Base-by-base conservation (phyloP, 1,140 invertebrate species). In the Bradysia coprophila region DNA sequence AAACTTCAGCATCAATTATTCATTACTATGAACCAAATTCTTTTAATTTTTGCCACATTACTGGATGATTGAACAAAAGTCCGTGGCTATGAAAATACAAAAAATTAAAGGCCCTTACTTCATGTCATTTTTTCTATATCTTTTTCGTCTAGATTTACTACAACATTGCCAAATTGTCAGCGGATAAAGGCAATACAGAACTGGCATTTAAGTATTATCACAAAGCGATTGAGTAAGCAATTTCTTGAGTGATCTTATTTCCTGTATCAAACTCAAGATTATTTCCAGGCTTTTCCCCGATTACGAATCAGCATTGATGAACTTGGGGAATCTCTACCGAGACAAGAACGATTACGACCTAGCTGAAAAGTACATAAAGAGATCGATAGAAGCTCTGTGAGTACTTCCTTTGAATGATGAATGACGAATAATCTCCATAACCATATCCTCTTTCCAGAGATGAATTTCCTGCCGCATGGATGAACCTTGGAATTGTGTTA, bases 241-340 rank as follows among this genome's bases (percentile, higher is more conserved):
- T 21, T 15, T 36, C 15, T 10, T 4, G 4, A 22, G 15, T 37
- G 15, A 16, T 33, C n/a, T n/a, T n/a, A n/a, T n/a, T n/a, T n/a
- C n/a, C n/a, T n/a, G n/a, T n/a, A n/a, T n/a, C n/a, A n/a, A n/a
- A n/a, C n/a, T n/a, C n/a, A n/a, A n/a, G n/a, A n/a, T n/a, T n/a
- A n/a, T 45, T 60, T 59, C 47, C 51, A 81, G 79, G 46, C 62
- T 97, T 15, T 76, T 92, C 69, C 87, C 89, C 8, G 64, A 78
- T 15, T 97, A 97, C 63, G 88, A 93, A 62, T 89, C 94, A 64
- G 92, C 93, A 1, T 85, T 96, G 76, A 98, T 97, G 61, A 98
- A 98, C 66, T 71, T 96, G 34, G 92, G 85, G 1, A 96, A 97
- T 67, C 69, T 97, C 41, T 66, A 93, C 21, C 82, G 90, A 54